Base-by-base conservation (phyloP, 2,888 invertebrate species). In the Rosalia funebris region DNA sequence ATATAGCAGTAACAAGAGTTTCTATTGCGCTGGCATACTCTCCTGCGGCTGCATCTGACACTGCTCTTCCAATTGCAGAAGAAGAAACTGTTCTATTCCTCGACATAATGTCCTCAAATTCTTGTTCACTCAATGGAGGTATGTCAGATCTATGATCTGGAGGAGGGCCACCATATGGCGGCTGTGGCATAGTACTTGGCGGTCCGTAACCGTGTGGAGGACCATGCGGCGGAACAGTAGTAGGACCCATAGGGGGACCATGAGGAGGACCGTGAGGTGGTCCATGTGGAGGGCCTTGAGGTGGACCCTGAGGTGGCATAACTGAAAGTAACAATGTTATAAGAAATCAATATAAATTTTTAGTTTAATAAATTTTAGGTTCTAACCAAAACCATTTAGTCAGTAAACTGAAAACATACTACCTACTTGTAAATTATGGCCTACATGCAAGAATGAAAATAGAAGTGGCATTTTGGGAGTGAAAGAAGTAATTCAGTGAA, bases 21-120 rank as follows among this genome's bases (percentile, higher is more conserved):
- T 99, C 98, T 65, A 99, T 97, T 47, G 99, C 99, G 81, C 96
- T 96, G 1, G 96, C 95, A 83, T 95, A 97, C 83, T 99, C 98
- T 7, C 98, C 96, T 57, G 96, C 95, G 39, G 96, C 96, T 1
- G 98, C 98, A 83, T 98, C 98, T 47, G 95, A 94, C 34, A 99
- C 98, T 9, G 99, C 99, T 61, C 98, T 54, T 7, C 64, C 94
- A 69, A 99, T 99, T 12, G 99, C 99, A 52, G 95, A 96, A 70
- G 96, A 96, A 32, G 96, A 97, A 0, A 99, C 98, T 5, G 98
- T 98, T 71, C 98, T 88, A 83, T 99, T 99, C 66, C 98, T 88
- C 57, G 92, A 90, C 94, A 99, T 97, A 56, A 97, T 95, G 81
- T 99, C 99, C 82, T 99, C 98, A 83, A 98, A 98, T 84, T 99